These are phyloP conservation scores for Sylvia borin DNA, from an alignment of 2,797 vertebrate species.

Conservation along the genomic window DNA sequence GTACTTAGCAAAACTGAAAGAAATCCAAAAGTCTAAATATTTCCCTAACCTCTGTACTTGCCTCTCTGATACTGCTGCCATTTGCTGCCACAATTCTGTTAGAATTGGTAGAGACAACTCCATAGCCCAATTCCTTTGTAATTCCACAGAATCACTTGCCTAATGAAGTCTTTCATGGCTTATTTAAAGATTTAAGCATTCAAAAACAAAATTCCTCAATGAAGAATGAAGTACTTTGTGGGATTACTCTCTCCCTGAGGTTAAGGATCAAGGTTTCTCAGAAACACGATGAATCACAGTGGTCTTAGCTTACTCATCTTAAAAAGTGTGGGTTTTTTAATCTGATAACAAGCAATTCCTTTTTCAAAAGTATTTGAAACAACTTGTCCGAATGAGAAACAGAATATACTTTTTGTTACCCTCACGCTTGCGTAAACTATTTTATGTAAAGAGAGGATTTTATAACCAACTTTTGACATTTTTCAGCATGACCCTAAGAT, in stretches of 20 bases:
- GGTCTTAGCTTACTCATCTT: slow-evolving; percentile 33
- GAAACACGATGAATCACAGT: slow-evolving; percentile 30
- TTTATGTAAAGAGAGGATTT: not conserved
- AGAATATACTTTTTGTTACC: not conserved
- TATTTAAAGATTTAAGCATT: not conserved
- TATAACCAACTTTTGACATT: not conserved
- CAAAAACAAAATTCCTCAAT: slow-evolving; percentile 32
- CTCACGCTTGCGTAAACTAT: not conserved
- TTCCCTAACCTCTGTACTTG: not conserved
- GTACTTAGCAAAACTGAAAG: not conserved
- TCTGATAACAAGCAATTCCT: not conserved
- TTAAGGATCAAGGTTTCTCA: slow-evolving; percentile 48
- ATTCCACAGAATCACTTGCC: not conserved
- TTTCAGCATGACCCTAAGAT: not conserved
- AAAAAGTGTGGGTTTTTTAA: not conserved
- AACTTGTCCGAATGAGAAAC: not conserved
- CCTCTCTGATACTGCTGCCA: not conserved
- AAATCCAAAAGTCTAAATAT: not conserved
- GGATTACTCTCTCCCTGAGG: slow-evolving; percentile 22
- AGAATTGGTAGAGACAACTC: not conserved
- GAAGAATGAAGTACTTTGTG: slow-evolving; percentile 13
- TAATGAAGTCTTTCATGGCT: not conserved
- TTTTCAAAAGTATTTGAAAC: not conserved
- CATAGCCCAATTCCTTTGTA: not conserved
- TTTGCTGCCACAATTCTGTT: not conserved